These are phyloP conservation scores for Lagothrix lagotricha DNA, from an alignment of 2,797 vertebrate species.

Conservation along the genomic window DNA sequence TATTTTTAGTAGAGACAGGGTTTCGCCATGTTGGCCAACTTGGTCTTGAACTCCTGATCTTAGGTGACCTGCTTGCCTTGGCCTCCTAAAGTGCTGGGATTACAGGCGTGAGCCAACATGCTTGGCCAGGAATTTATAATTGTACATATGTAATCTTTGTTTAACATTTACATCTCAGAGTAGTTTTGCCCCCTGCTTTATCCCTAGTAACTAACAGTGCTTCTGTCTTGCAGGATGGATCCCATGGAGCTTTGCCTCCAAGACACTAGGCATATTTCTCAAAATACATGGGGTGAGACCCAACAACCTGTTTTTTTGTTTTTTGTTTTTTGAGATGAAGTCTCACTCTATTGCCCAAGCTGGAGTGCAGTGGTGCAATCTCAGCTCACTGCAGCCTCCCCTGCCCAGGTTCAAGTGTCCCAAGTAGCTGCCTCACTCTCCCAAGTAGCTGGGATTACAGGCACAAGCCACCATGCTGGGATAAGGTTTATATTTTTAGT, in stretches of 20 bases:
- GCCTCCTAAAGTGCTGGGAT: not conserved
- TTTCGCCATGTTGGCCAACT: not conserved
- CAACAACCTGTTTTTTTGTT: not conserved
- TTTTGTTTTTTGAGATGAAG: not conserved
- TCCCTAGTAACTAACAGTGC: not conserved
- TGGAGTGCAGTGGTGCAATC: not conserved
- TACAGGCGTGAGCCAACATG: not conserved
- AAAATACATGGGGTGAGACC: not conserved
- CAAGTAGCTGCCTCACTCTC: no score
- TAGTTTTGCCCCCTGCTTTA: not conserved
- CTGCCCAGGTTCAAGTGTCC: not conserved
- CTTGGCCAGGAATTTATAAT: not conserved
- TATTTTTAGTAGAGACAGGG: not conserved
- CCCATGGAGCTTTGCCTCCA: not conserved
- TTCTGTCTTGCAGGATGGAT: not conserved
- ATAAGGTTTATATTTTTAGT: not conserved
- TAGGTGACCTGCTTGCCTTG: not conserved
- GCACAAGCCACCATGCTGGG: not conserved
- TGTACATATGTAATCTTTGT: not conserved
- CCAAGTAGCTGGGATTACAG: not conserved
- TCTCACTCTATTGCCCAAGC: not conserved
- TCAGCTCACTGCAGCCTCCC: not conserved
- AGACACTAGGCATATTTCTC: not conserved
- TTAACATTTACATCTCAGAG: not conserved
- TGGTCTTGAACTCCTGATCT: not conserved